Base-by-base conservation (phyloP, 1,140 invertebrate genomes). In the Fopius arisanus region DNA sequence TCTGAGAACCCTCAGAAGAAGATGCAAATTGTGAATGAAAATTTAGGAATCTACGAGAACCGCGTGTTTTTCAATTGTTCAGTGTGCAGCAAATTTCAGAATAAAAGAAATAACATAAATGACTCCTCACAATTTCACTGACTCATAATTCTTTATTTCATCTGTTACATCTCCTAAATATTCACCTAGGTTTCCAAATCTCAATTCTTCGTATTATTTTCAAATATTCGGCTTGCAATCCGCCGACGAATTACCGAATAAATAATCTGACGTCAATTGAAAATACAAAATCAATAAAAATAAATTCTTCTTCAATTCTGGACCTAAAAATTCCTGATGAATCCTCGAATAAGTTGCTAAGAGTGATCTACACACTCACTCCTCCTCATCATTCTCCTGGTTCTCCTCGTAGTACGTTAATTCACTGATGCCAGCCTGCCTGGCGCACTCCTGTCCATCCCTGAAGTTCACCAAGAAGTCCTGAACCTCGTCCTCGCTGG, bases 381-480 rank as follows among this genome's bases (percentile, higher is more conserved):
- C 43, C 43, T 48, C 43, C 43, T 48, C 43, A 48, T 48, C 43
- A 48, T 67, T 70, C 19, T 63, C 19, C 28, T 67, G 48, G 23
- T 59, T 65, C 29, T 67, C 75, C 12, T 54, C 67, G 37, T 74
- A 67, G 31, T 71, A 71, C n/a, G 26, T 54, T 26, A 63, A 4
- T 70, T 85, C 80, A 41, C 51, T 81, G 26, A 83, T 78, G 9
- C 80, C 78, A 9, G 71, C 72, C 70, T 82, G 69, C 33, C 54
- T 80, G 21, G 83, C 82, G 75, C 48, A 79, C 1, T 80, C 77
- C 51, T 78, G 67, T 62, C 79, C 82, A 82, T 88, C 83, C 70
- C 79, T 73, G 72, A 89, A 90, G 59, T 77, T 74, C 28, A 75
- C 78, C 21, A 84, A 80, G 82, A 91, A 90, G 74, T 90, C 86